Base-by-base conservation (phyloP, 2,888 invertebrate species). In the Cecidostiba fungosa region DNA sequence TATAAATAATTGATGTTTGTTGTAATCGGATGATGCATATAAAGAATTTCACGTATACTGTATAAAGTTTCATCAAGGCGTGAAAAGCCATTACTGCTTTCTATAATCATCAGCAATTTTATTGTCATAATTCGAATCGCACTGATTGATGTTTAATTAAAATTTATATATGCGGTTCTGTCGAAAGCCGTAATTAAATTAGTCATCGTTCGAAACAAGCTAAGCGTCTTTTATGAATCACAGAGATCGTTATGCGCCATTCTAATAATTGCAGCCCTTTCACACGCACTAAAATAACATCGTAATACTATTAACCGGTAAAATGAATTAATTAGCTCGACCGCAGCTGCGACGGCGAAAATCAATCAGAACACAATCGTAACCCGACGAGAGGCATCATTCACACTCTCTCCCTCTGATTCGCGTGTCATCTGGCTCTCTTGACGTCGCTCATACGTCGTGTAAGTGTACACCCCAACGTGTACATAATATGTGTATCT, bases 71-170 rank as follows among this genome's bases (percentile, higher is more conserved):
- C 6, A 73, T 62, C 23, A 69, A 69, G 16, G 23, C 14, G 39
- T 50, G 10, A 39, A 59, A 82, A 77, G 16, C 12, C 39, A 16
- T 72, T 54, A 54, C 43, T 47, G 26, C 39, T 72, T 32, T 77
- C 16, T 23, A 47, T 50, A 36, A 78, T 83, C 73, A 36, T n/a
- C 10, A 66, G 73, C 12, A 29, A 74, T 79, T 76, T 66, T 76
- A 69, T 79, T 29, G 26, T 36, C 29, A 16, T 1, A 0, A 79
- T 74, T 74, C n/a, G 16, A 47, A 77, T 47, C 29, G 39, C n/a
- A 36, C 54, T 59, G 74, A 79, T 69, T 23, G 29, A 79, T 54
- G 54, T 74, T 66, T 79, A 79, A 79, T 73, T 74, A 74, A 66
- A 69, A 79, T 79, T 29, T 78, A n/a, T 74, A 74, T 29, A 69